Percentiles rank a stretch among this genome's conserved stretches.
Evolutionary conservation across 1,140 invertebrate genomes (phyloP).

Genomic region (Cheumatopsyche charites): DNA sequence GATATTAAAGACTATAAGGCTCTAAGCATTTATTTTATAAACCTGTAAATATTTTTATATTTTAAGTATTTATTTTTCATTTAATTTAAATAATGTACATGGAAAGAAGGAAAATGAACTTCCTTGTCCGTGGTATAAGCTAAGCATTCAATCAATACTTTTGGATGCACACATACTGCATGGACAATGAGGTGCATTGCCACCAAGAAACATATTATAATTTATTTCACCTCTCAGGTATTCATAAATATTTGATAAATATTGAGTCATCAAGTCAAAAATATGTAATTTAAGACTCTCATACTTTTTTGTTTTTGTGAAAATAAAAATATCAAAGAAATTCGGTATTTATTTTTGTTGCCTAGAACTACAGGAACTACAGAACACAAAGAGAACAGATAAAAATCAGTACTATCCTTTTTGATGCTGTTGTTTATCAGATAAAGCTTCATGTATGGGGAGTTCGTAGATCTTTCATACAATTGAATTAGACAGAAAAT

Average conservation of each 20-base stretch:
- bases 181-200: constrained; percentile 45
- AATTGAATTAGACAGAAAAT: too few species aligned
- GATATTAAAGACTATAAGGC: constrained; percentile 19
- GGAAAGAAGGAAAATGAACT: constrained; percentile 37
- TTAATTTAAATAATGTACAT: constrained; percentile 29
- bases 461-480: too few species aligned
- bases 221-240: constrained; percentile 14
- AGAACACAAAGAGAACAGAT: too few species aligned
- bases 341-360: too few species aligned
- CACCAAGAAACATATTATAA: background rate
- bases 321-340: too few species aligned
- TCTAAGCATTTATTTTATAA: constrained; percentile 29
- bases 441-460: too few species aligned
- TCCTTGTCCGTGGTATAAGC: constrained; percentile 42
- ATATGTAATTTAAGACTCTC: constrained; percentile 2
- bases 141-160: background rate
- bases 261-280: constrained; percentile 21
- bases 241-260: constrained; percentile 1
- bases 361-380: too few species aligned
- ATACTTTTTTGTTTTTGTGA: too few species aligned
- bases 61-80: constrained; percentile 46
- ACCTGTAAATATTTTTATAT: constrained; percentile 40
- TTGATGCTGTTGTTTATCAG: too few species aligned
- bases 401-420: too few species aligned
- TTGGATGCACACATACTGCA: constrained; percentile 13